phyloP scores from a whole-genome alignment of 2,797 vertebrate genomes.

The Sylvia borin region DNA sequence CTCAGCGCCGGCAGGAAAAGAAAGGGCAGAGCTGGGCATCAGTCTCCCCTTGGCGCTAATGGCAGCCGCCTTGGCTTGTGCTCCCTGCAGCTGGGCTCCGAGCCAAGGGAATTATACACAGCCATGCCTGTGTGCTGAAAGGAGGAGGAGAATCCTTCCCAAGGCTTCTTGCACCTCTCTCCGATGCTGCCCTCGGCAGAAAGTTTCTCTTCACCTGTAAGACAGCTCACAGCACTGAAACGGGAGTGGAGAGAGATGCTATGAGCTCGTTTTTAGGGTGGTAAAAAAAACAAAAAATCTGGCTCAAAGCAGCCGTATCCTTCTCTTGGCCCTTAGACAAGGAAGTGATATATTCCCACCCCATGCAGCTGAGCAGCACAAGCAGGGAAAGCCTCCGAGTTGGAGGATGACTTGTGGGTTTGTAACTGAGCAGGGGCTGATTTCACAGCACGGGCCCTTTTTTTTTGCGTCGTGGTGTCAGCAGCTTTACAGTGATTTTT shows the following conservation, averaged over 20 bases:
- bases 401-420: background rate
- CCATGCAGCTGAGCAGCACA: background rate
- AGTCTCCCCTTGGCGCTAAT: slow-evolving; percentile 49
- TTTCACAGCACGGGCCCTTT: background rate
- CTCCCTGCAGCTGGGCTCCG: slow-evolving; percentile 39
- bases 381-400: background rate
- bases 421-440: background rate
- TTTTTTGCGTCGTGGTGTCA: rapidly evolving
- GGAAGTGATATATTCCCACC: background rate
- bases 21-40: slow-evolving; percentile 61
- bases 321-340: background rate
- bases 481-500: background rate
- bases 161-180: background rate
- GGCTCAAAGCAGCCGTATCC: background rate
- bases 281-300: background rate
- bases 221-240: rapidly evolving
- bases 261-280: background rate
- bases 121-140: background rate
- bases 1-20: background rate
- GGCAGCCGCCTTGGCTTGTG: slow-evolving; percentile 55
- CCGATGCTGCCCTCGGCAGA: background rate
- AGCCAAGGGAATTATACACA: slow-evolving; percentile 58
- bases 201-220: background rate
- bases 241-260: rapidly evolving
- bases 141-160: slow-evolving; percentile 23